Percentiles rank a stretch among this genome's conserved stretches.
Conservation (phyloP, 2,797 vertebrate species). For the Echeneis naucrates region DNA sequence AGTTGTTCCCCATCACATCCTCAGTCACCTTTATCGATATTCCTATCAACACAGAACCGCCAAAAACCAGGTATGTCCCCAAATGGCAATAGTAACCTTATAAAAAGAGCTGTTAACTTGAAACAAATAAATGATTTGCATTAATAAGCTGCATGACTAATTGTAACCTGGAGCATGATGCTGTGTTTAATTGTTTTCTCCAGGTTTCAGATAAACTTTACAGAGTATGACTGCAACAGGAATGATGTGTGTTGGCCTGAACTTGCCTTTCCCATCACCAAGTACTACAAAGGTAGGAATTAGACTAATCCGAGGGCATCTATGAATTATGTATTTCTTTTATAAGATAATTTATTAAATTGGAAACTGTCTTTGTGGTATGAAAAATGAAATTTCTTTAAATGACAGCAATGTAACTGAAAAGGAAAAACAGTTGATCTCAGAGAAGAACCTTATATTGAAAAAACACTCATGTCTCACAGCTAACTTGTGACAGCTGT, state of each 20-base stretch:
- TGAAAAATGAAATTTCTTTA: not conserved
- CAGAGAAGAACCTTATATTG: not conserved
- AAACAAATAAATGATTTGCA: not conserved
- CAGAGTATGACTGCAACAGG: conserved; percentile 92
- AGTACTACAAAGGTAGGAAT: conserved; percentile 90
- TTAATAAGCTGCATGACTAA: conserved; percentile 8
- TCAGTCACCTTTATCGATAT: conserved; percentile 90
- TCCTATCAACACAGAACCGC: conserved; percentile 78
- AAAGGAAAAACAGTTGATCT: not conserved
- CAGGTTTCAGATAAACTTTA: conserved; percentile 93
- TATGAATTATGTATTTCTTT: conserved; percentile 2
- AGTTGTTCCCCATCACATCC: conserved; percentile 86
- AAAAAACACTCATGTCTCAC: not conserved
- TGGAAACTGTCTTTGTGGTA: not conserved
- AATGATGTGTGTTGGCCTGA: conserved; percentile 97
- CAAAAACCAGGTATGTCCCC: conserved; percentile 86
- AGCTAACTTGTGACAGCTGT: not conserved
- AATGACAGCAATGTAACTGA: not conserved
- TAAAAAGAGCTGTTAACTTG: not conserved
- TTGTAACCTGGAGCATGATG: conserved; percentile 7
- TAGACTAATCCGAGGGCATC: not conserved
- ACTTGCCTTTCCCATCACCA: conserved; percentile 90
- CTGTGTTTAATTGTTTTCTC: conserved; percentile 1
- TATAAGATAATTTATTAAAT: conserved; percentile 7
- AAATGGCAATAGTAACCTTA: not conserved